phyloP scores from a whole-genome alignment of 2,888 invertebrate genomes.

The Scrobipalpa atriplicella region DNA sequence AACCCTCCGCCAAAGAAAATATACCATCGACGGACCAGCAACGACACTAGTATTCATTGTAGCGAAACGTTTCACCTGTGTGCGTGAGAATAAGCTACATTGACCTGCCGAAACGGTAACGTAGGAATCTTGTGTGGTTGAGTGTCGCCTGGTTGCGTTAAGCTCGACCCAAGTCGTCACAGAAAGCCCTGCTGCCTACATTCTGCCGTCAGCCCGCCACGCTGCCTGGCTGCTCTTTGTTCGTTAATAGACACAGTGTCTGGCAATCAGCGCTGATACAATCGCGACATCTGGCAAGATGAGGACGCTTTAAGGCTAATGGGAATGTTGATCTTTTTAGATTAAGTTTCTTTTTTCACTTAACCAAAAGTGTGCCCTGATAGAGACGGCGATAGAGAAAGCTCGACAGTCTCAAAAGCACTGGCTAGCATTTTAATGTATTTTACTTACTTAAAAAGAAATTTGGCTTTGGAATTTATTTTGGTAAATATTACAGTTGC shows the following conservation, averaged over 20 bases:
- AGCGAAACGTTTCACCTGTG: background rate
- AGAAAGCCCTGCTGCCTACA: slow-evolving; percentile 15
- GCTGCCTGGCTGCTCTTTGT: slow-evolving; percentile 62
- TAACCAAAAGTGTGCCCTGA: too few relatives aligned
- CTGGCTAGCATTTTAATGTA: too few relatives aligned
- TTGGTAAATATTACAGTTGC: background rate
- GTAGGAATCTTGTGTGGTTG: background rate
- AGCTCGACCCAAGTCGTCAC: slow-evolving; percentile 16
- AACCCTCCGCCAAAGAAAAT: slow-evolving; percentile 32
- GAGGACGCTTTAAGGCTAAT: slow-evolving; percentile 1
- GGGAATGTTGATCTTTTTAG: slow-evolving; percentile 2
- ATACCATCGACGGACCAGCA: background rate
- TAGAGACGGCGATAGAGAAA: too few relatives aligned
- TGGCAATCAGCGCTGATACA: slow-evolving; percentile 36
- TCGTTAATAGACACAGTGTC: slow-evolving; percentile 62
- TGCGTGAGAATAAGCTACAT: background rate
- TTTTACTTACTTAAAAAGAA: too few relatives aligned
- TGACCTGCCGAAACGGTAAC: background rate
- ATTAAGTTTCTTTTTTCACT: background rate
- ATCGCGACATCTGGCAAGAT: background rate
- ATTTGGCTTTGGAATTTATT: too few relatives aligned
- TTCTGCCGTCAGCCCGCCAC: slow-evolving; percentile 49
- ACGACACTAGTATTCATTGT: background rate
- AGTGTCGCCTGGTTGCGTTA: background rate
- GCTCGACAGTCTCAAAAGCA: too few relatives aligned